Percentiles rank a stretch among this genome's conserved stretches.
These are phyloP conservation scores for Eulemur coronatus DNA, from an alignment of 2,797 vertebrate species.

Conservation along the genomic window DNA sequence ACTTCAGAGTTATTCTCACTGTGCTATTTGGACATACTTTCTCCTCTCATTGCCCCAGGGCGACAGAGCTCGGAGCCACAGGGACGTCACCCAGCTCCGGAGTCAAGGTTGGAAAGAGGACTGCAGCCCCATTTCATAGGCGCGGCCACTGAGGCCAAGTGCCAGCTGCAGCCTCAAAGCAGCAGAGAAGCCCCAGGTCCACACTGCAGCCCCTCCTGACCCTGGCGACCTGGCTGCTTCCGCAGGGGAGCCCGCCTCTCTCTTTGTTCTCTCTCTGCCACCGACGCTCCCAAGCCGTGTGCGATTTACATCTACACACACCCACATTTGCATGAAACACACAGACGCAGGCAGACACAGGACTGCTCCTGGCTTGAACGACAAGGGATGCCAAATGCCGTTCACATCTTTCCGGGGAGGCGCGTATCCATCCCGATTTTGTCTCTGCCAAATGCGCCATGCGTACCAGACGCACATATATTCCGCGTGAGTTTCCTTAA, in stretches of 20 bases:
- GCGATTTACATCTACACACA: background rate
- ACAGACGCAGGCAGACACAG: conserved; percentile 11
- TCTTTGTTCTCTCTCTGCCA: conserved; percentile 36
- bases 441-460: conserved; percentile 68
- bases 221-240: fast-evolving
- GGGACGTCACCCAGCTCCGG: background rate
- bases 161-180: background rate
- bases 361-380: conserved; percentile 56
- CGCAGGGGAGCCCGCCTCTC: background rate
- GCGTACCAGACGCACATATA: conserved; percentile 63
- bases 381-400: conserved; percentile 57
- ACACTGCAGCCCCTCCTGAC: fast-evolving
- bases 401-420: conserved; percentile 59
- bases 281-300: background rate
- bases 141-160: background rate
- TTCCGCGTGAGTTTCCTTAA: conserved; percentile 65
- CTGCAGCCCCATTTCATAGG: background rate
- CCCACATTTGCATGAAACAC: conserved; percentile 63
- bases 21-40: fast-evolving
- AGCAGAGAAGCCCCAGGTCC: background rate
- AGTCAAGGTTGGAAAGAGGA: background rate
- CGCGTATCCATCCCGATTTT: background rate
- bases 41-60: background rate
- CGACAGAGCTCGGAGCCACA: background rate
- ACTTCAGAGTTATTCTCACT: background rate